These are phyloP conservation scores for Procambarus virginalis DNA, from an alignment of 1,140 invertebrate genomes.

Conservation along the genomic window DNA sequence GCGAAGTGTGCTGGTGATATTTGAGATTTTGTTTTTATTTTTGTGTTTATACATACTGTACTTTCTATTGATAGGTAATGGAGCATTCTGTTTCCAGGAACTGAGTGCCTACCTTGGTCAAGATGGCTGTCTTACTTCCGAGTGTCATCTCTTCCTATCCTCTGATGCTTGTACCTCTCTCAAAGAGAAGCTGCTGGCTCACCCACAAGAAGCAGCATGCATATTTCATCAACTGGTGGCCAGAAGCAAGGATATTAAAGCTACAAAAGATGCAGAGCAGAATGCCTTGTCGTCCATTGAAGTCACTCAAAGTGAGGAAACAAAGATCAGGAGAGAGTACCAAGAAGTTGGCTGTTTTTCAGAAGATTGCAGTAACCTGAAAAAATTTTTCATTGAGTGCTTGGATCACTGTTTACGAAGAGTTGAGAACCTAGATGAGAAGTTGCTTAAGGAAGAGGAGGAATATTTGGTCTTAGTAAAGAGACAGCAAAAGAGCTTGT, in stretches of 20 bases:
- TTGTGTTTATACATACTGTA: neutral
- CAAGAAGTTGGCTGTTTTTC: neutral
- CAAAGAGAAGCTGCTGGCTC: constrained; percentile 48
- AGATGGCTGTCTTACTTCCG: constrained; percentile 12
- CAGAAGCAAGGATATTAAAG: neutral
- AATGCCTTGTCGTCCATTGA: neutral
- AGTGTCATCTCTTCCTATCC: constrained; percentile 7
- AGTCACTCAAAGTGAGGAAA: neutral
- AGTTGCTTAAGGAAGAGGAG: constrained; percentile 17
- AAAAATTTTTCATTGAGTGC: constrained; percentile 30
- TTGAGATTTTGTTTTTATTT: too few species aligned
- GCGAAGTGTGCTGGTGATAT: too few species aligned
- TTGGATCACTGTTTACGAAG: constrained; percentile 46
- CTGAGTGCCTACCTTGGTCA: constrained; percentile 15
- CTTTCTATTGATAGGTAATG: neutral
- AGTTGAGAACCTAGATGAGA: constrained; percentile 46
- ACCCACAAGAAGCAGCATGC: constrained; percentile 38
- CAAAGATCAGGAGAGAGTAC: neutral
- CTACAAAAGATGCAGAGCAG: neutral
- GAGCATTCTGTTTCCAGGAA: constrained; percentile 25
- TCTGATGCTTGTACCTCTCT: constrained; percentile 24
- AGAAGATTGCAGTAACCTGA: neutral
- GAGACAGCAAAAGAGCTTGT: constrained; percentile 28
- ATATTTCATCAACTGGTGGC: constrained; percentile 12
- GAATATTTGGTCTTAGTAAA: constrained; percentile 21